Conservation (phyloP, 2,113 vertebrate species). For the Ammodytes dubius region DNA sequence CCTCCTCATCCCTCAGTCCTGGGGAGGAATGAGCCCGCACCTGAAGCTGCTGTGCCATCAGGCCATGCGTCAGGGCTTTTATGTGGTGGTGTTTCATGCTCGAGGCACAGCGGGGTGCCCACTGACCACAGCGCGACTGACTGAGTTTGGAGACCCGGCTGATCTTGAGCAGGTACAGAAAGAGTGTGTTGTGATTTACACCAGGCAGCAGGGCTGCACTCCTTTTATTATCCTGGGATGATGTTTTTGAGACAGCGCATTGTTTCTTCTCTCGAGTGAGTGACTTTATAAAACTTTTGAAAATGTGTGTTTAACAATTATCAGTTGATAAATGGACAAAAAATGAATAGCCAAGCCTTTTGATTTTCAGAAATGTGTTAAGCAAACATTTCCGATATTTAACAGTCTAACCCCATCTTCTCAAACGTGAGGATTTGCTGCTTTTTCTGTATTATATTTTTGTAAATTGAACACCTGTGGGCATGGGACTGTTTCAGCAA, state of each 20-base stretch:
- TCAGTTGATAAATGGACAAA: neutral
- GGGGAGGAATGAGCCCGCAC: conserved; percentile 85
- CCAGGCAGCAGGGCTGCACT: too few relatives aligned
- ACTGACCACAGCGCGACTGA: conserved; percentile 82
- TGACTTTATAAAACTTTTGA: neutral
- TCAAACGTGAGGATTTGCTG: neutral
- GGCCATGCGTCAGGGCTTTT: conserved; percentile 85
- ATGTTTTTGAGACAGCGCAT: neutral
- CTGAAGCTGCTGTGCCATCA: conserved; percentile 83
- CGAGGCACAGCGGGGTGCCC: conserved; percentile 86
- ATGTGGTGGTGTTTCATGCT: conserved; percentile 87
- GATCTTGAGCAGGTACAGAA: conserved; percentile 85
- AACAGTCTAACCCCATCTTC: neutral
- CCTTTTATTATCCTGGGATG: neutral
- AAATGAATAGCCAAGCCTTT: neutral
- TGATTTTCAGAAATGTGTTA: neutral
- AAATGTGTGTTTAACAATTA: neutral
- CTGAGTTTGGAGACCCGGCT: conserved; percentile 88
- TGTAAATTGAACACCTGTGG: neutral
- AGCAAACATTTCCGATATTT: neutral
- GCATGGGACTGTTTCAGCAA: neutral
- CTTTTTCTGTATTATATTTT: neutral
- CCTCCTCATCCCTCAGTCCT: conserved; percentile 87
- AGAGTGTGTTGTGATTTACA: too few relatives aligned
- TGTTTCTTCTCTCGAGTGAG: neutral